Base-by-base conservation (phyloP, 2,797 vertebrate genomes). In the Sitta carolinensis region DNA sequence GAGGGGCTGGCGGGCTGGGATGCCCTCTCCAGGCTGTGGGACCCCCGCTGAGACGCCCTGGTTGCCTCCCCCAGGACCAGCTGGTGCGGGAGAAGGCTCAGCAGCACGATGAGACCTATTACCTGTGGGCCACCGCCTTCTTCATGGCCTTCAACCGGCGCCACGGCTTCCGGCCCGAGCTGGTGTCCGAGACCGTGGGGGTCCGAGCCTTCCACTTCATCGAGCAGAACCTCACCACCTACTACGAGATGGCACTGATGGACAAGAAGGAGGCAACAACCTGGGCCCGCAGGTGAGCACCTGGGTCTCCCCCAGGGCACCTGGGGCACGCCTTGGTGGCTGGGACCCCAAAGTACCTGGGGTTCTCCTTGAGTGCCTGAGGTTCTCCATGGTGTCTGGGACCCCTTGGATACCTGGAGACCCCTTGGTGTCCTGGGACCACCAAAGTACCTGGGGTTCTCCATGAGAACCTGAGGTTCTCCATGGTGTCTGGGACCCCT, bases 111-210 rank as follows among this genome's bases (percentile, higher is more conserved):
- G 99, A 99, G 97, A 99, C 99, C 2, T 99, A 99, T 95, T 99
- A 99, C 97, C 98, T 99, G 57, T 99, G 99, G 99, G 98, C 99
- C 3, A 97, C 99, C n/a, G 98, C 98, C 93, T 99, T 99, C 96
- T 99, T 99, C 96, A 99, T 99, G 99, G 98, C 98, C 64, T 99
- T 99, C 96, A 99, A 99, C 96, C 98, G 99, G n/a, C 96, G 98
- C 32, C 98, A 97, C 5, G 97, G 97, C 90, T 99, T 99, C 97
- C 98, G 96, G 22, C 98, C 99, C 0, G 98, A 99, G 94, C 97
- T 99, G 9, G 99, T 99, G 66, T 99, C 99, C 0, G 99, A 99
- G 97, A 99, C 99, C 2, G 98, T 99, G 96, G 98, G 99, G 3
- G 97, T 99, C 84, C 98, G 99, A 2, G 96, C 98, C 22, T 99